Percentiles rank a stretch among this genome's conserved stretches.
Evolutionary conservation across 2,888 invertebrate species (phyloP).

Genomic region (Dugesia japonica): DNA sequence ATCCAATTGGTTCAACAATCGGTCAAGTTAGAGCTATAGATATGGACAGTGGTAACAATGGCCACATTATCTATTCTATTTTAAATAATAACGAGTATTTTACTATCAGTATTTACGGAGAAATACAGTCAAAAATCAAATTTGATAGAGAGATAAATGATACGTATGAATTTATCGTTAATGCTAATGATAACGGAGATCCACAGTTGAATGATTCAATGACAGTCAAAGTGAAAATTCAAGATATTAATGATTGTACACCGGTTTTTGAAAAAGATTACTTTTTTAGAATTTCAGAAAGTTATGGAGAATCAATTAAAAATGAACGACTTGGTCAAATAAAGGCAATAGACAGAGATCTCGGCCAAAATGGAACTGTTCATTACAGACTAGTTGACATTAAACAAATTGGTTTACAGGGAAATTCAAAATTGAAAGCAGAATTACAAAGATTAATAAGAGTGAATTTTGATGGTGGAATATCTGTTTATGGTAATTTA

Average conservation of each 20-base stretch:
- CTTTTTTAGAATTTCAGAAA: constrained; percentile 20
- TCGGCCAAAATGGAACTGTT: constrained; percentile 24
- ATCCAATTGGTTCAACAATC: neutral
- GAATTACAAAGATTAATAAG: neutral
- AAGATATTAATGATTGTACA: neutral
- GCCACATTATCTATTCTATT: neutral
- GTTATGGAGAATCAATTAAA: constrained; percentile 24
- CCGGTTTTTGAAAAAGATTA: neutral
- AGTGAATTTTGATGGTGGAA: constrained; percentile 21
- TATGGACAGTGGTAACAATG: neutral
- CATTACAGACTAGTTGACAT: neutral
- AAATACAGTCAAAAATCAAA: constrained; percentile 1
- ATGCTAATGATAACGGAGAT: neutral
- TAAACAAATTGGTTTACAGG: neutral
- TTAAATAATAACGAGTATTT: neutral
- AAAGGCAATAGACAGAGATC: constrained; percentile 27
- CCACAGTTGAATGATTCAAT: neutral
- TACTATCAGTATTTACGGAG: neutral
- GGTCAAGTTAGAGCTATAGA: neutral
- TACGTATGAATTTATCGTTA: neutral
- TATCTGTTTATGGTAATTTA: constrained; percentile 21
- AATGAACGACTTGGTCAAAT: constrained; percentile 17
- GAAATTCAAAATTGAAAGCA: neutral
- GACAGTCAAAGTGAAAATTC: neutral
- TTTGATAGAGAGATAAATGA: neutral